Percentiles rank a stretch among this genome's conserved stretches.
These are phyloP conservation scores for Pleuronectes platessa DNA, from an alignment of 2,113 vertebrate species.

Conservation along the genomic window DNA sequence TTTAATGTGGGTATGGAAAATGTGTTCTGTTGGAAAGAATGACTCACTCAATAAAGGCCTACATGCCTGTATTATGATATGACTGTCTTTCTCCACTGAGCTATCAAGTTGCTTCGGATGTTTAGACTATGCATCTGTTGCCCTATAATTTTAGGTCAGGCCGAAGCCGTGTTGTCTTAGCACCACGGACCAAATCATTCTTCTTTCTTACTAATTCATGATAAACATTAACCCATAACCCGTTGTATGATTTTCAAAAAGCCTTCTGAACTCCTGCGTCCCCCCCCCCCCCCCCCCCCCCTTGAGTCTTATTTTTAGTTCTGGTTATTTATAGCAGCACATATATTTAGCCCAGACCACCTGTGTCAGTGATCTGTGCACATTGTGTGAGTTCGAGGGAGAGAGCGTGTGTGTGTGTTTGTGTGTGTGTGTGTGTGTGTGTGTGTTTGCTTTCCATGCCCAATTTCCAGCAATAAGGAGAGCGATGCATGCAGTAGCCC, in stretches of 20 bases:
- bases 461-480: conserved; percentile 73
- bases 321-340: conserved; percentile 78
- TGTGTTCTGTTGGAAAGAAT: conserved; percentile 71
- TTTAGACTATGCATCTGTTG: conserved; percentile 73
- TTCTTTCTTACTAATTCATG: conserved; percentile 56
- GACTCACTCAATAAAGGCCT: conserved; percentile 68
- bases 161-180: conserved; percentile 43
- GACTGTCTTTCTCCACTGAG: conserved; percentile 73
- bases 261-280: conserved; percentile 33
- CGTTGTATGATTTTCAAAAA: conserved; percentile 39
- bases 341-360: conserved; percentile 77
- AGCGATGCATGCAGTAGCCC: conserved; percentile 48
- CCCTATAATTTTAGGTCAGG: conserved; percentile 65
- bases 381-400: neutral
- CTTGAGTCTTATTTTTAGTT: conserved; percentile 63
- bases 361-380: conserved; percentile 66
- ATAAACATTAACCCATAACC: conserved; percentile 49
- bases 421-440: conserved; percentile 32
- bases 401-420: too few relatives aligned
- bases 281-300: neutral
- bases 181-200: conserved; percentile 42
- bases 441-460: conserved; percentile 79
- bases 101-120: conserved; percentile 69
- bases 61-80: conserved; percentile 70
- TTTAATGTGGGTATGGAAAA: conserved; percentile 67